Evolutionary conservation across 1,140 invertebrate genomes (phyloP), one percentile per base, ranked within the genome.

Genomic region (Achroia grisella): DNA sequence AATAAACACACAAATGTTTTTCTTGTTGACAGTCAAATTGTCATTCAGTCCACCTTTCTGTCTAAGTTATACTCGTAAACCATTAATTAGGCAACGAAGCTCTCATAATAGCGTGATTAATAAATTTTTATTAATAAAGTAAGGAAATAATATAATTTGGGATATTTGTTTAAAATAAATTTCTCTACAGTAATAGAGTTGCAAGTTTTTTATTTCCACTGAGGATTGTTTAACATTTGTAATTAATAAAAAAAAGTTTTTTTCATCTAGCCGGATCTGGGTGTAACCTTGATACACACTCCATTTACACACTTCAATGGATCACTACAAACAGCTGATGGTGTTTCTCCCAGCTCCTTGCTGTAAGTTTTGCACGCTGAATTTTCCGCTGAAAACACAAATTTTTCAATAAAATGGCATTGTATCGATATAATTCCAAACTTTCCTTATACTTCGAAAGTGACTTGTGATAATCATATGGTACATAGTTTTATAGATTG

Each of bases 261-360:
- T 15, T 15, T 14, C 8, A 15, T 36, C 34, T 36, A 15, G 30
- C 48, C 73, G 69, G 17, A 23, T 23, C 12, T 56, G 56, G 9
- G 60, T 11, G 14, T 63, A 23, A 23, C 64, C 44, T 66, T 71
- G 17, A 63, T 65, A 36, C 81, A 85, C 9, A 72, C 69, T 11
- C 73, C 73, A 10, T 32, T 52, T 1, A 81, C 47, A 37, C 81
- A 85, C 15, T 51, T 57, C 14, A 81, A 63, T 3, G 73, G 71
- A 10, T 78, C 71, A 4, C 54, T 56, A 47, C 81, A 85, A 4
- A 85, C 44, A 13, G 81, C 72, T 4, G 77, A 74, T 2, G 78
- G 80, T 11, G 78, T 84, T 39, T 84, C 80, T 43, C 80, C 80
- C 4, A 84, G 48, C 33, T 84, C 80, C 50, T 80, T 84, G 52